phyloP scores from a whole-genome alignment of 2,888 invertebrate genomes.

The Mechanitis messenoides region DNA sequence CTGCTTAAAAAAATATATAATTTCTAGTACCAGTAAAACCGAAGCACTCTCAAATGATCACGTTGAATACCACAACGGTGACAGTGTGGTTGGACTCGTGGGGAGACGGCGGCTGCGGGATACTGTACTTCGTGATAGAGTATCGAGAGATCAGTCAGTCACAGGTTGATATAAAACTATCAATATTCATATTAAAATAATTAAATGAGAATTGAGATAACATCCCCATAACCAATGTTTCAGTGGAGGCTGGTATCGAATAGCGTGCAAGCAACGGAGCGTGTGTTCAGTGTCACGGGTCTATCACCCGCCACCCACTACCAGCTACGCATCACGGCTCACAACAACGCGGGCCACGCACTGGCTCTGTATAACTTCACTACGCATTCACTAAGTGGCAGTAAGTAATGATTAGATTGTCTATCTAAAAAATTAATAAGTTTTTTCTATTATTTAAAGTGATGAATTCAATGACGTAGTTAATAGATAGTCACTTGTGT shows the following conservation, averaged over 20 bases:
- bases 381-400: constrained; percentile 85
- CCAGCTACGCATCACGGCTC: constrained; percentile 84
- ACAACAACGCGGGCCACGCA: constrained; percentile 91
- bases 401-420: constrained; percentile 61
- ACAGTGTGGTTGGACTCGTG: constrained; percentile 91
- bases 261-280: constrained; percentile 87
- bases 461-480: no score
- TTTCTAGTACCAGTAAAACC: constrained; percentile 84
- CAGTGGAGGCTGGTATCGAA: constrained; percentile 88
- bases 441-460: background rate
- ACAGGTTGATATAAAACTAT: constrained; percentile 45
- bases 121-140: constrained; percentile 89
- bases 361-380: constrained; percentile 90
- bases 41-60: constrained; percentile 87
- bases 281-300: constrained; percentile 87
- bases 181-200: background rate
- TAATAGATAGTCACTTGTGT: no score
- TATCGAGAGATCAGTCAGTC: constrained; percentile 81
- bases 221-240: constrained; percentile 8
- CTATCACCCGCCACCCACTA: constrained; percentile 86
- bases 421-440: no score
- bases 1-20: background rate
- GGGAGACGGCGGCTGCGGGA: constrained; percentile 93
- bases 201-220: background rate
- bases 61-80: constrained; percentile 90